phyloP scores from a whole-genome alignment of 2,888 invertebrate species.

The Panopea generosa region DNA sequence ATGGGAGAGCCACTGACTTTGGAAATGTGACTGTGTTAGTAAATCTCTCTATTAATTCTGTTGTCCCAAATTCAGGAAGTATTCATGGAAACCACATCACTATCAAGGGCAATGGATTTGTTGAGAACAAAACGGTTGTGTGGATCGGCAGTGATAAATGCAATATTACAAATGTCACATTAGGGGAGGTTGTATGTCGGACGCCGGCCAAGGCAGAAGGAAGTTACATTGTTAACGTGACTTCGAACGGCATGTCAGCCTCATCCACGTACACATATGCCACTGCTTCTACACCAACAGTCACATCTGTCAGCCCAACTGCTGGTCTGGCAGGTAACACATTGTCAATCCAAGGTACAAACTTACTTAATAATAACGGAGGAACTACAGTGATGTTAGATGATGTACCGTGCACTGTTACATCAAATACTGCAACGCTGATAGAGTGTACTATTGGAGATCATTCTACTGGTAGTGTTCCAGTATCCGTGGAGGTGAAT shows the following conservation, averaged over 20 bases:
- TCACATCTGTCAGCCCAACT: conserved; percentile 58
- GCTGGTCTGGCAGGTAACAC: conserved; percentile 63
- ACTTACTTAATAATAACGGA: conserved; percentile 46
- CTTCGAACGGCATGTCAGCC: conserved; percentile 58
- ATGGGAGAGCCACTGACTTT: conserved; percentile 60
- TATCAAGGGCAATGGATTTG: conserved; percentile 72
- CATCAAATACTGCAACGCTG: conserved; percentile 30
- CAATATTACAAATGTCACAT: conserved; percentile 42
- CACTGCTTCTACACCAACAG: conserved; percentile 57
- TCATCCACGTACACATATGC: conserved; percentile 57
- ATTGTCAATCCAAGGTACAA: conserved; percentile 66
- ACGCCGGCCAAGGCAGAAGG: conserved; percentile 66
- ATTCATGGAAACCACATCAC: conserved; percentile 50
- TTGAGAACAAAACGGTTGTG: conserved; percentile 60
- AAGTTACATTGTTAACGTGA: conserved; percentile 51
- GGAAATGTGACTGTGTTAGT: conserved; percentile 47
- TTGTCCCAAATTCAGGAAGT: conserved; percentile 65
- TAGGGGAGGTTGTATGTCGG: conserved; percentile 62
- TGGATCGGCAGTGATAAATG: conserved; percentile 63
- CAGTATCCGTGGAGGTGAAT: conserved; percentile 54
- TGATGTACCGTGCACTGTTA: conserved; percentile 59
- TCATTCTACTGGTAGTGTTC: conserved; percentile 57
- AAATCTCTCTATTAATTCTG: conserved; percentile 30
- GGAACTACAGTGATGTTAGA: conserved; percentile 45
- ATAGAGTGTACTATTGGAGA: conserved; percentile 63